Evolutionary conservation across 2,113 vertebrate genomes (phyloP).

Genomic region (Pheucticus melanocephalus): DNA sequence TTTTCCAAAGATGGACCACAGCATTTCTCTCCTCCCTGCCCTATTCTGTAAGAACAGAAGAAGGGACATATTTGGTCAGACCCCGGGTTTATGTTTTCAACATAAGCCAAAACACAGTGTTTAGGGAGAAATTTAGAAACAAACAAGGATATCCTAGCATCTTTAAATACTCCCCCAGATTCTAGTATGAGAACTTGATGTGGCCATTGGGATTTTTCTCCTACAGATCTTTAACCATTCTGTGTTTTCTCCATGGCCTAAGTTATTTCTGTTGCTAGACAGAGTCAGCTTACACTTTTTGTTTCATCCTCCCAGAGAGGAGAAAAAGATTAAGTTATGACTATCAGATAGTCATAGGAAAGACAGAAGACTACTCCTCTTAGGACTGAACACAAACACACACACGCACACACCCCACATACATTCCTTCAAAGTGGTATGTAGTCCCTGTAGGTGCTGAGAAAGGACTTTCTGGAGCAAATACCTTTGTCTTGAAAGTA

Average conservation of each 20-base stretch:
- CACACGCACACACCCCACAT: no score
- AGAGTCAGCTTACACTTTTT: background rate
- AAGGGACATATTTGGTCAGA: background rate
- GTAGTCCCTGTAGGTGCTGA: background rate
- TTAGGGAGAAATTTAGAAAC: background rate
- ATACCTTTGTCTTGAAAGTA: background rate
- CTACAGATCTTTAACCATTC: background rate
- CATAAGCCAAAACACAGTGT: background rate
- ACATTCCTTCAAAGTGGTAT: background rate
- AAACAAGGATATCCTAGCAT: background rate
- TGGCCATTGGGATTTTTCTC: background rate
- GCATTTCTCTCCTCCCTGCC: background rate
- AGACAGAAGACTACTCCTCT: background rate
- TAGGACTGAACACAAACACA: background rate
- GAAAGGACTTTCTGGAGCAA: background rate
- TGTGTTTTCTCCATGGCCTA: background rate
- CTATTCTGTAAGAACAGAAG: background rate
- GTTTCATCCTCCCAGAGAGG: background rate
- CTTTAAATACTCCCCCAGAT: background rate
- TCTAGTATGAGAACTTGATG: background rate
- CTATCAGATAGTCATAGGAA: background rate
- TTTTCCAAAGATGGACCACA: background rate
- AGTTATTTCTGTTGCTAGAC: background rate
- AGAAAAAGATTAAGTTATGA: background rate
- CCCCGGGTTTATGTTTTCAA: background rate